Evolutionary conservation across 2,113 vertebrate genomes (phyloP).

Genomic region (Sylvia atricapilla): DNA sequence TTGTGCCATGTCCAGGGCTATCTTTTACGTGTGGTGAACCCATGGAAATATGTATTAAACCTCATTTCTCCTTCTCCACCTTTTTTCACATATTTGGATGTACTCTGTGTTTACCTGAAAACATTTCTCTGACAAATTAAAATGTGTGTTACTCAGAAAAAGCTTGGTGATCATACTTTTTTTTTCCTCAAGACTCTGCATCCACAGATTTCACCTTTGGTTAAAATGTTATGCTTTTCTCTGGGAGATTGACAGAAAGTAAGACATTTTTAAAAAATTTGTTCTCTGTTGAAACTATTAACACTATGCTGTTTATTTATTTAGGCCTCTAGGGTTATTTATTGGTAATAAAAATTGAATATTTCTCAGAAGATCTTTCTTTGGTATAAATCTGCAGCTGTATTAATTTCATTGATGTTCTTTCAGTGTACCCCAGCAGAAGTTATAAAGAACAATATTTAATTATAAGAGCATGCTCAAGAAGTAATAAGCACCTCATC

Average conservation of each 20-base stretch:
- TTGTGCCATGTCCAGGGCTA: neutral
- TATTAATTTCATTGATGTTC: neutral
- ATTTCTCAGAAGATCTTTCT: neutral
- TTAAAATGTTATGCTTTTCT: neutral
- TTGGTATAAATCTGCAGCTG: neutral
- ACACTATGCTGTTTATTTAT: neutral
- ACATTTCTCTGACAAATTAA: neutral
- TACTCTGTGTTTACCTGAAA: neutral
- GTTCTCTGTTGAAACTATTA: neutral
- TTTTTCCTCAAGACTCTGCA: neutral
- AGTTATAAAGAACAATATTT: neutral
- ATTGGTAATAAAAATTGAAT: neutral
- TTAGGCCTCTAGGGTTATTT: neutral
- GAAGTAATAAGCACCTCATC: constrained; percentile 7
- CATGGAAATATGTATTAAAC: neutral
- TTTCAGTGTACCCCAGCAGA: neutral
- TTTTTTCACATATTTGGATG: neutral
- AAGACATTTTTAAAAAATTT: neutral
- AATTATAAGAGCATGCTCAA: neutral
- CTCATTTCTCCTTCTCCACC: neutral
- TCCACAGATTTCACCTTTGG: neutral
- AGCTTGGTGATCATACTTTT: neutral
- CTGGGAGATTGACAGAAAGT: neutral
- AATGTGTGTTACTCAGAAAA: neutral
- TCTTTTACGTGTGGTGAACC: neutral